These are phyloP conservation scores for Corydoras maculifer DNA, from an alignment of 2,113 vertebrate genomes.

Conservation along the genomic window DNA sequence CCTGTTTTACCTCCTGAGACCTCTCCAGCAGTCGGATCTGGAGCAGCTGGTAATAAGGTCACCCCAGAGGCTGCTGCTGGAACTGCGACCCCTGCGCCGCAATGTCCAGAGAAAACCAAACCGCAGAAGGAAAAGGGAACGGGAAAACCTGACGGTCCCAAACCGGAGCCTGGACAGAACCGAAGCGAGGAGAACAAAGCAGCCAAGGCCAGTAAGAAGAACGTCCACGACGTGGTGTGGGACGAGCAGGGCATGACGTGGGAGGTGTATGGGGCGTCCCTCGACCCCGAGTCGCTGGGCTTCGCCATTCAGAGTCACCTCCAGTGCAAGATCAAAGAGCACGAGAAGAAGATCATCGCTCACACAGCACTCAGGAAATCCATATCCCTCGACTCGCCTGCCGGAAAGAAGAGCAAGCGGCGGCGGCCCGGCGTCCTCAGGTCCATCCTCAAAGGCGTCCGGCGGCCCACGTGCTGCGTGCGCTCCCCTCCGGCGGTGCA, in stretches of 20 bases:
- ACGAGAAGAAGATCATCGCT: constrained; percentile 77
- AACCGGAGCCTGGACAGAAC: constrained; percentile 44
- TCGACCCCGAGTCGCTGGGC: constrained; percentile 89
- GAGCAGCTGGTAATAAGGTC: constrained; percentile 19
- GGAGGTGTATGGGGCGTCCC: constrained; percentile 94
- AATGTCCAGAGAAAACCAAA: constrained; percentile 41
- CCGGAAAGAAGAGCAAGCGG: no score
- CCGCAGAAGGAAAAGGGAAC: constrained; percentile 46
- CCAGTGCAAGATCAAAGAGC: constrained; percentile 93
- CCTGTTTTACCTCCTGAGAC: constrained; percentile 41
- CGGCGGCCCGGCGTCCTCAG: no score
- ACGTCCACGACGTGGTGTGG: constrained; percentile 86
- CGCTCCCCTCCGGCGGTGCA: no score
- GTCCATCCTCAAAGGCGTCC: no score
- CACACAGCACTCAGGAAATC: constrained; percentile 58
- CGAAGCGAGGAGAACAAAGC: constrained; percentile 48
- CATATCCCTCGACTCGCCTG: no score
- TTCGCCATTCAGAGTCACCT: constrained; percentile 97
- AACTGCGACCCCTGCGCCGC: constrained; percentile 28
- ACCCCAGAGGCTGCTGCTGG: constrained; percentile 43
- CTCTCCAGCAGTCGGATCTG: constrained; percentile 22
- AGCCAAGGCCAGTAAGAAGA: constrained; percentile 67
- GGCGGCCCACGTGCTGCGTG: no score
- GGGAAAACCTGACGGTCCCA: constrained; percentile 54
- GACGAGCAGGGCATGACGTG: constrained; percentile 98